Conservation (phyloP, 2,113 vertebrate genomes). For the Pycnonotus jocosus region DNA sequence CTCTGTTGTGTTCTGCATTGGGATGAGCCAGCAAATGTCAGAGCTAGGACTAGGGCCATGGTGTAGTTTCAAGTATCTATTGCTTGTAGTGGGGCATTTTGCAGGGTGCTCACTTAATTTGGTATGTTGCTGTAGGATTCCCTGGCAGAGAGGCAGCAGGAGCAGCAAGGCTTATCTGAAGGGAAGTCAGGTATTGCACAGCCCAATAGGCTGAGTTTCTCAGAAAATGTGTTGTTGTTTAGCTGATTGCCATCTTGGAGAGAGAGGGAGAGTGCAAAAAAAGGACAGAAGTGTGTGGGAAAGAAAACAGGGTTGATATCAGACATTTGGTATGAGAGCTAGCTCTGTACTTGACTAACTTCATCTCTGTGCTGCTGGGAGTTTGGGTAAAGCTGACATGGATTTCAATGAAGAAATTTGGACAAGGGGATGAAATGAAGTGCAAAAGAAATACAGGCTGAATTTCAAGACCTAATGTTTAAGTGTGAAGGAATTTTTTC, state of each 20-base stretch:
- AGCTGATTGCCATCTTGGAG: neutral
- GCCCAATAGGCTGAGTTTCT: neutral
- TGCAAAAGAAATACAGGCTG: neutral
- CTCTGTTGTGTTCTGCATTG: neutral
- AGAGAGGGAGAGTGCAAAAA: neutral
- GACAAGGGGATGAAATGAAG: neutral
- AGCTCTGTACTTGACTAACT: neutral
- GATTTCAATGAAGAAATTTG: neutral
- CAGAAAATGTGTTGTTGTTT: neutral
- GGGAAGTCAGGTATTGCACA: neutral
- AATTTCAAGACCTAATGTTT: neutral
- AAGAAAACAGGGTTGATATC: conserved; percentile 22
- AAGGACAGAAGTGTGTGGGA: neutral
- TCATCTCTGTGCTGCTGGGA: neutral
- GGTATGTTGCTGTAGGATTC: neutral
- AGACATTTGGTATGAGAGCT: conserved; percentile 17
- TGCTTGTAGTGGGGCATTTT: neutral
- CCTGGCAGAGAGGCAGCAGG: neutral
- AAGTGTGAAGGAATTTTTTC: neutral
- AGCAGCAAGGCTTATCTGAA: neutral
- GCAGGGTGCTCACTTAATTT: neutral
- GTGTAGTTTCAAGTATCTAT: neutral
- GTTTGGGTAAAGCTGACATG: neutral
- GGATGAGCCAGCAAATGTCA: neutral
- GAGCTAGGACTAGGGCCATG: neutral